Evolutionary conservation across 2,888 invertebrate species (phyloP), one percentile per base, ranked within the genome.

Genomic region (Harpagoxenus sublaevis): DNA sequence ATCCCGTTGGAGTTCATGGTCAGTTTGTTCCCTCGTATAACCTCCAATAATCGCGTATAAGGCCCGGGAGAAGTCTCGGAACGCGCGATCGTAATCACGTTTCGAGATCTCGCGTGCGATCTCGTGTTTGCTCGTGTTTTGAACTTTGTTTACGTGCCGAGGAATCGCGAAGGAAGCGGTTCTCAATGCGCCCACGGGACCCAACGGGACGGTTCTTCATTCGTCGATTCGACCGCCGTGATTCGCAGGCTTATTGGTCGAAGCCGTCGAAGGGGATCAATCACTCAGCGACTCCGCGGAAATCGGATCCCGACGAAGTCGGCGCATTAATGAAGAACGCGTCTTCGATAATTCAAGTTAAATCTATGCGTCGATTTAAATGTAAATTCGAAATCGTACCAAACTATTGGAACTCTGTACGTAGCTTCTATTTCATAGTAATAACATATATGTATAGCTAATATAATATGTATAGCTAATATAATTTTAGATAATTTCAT

Each of bases 1-100:
- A 89, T 51, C 8, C 85, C 86, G 84, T 88, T 91, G 9, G 89
- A 83, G 73, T 68, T 91, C 90, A 91, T 91, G 15, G 62, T 84
- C 8, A 3, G 57, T n/a, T 68, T 73, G 53, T 82, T 18, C 28
- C 63, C 75, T 83, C 85, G 83, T 73, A 85, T 87, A 60, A 35
- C n/a, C 45, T 28, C 23, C 65, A 28, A 28, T 15, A 66, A 45
- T 1, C 28, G 28, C 2, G 15, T 15, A 45, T 1, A n/a, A 15
- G 8, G 8, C 1, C 9, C n/a, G 66, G 0, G 4, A 10, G 57
- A 73, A 2, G 57, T 15, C 55, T 81, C 8, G 81, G 39, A 84
- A 74, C 28, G 12, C 12, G 4, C 39, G 18, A 39, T 45, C 55
- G 39, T 39, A 39, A 65, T 23, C 48, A 51, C 48, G n/a, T 28